Evolutionary conservation across 2,888 invertebrate genomes (phyloP), one percentile per base, ranked within the genome.

Genomic region (Macroteleia sp.): DNA sequence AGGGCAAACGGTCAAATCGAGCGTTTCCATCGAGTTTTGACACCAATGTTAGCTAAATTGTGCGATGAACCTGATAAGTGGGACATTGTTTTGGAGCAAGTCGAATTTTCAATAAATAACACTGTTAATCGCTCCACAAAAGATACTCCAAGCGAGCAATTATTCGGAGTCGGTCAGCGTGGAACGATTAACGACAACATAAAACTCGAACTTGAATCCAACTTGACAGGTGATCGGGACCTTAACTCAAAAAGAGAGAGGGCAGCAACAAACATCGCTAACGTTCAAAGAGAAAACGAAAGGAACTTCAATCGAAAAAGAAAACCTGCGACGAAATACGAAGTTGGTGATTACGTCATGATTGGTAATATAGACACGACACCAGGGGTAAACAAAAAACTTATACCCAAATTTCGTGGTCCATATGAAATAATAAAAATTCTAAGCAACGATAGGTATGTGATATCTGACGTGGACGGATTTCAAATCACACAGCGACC

Each of bases 1-100:
- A 73, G 85, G 25, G 83, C 86, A 0, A 89, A 88, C 56, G 87
- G 88, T 0, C 88, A 89, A 57, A 70, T 83, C 2, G 28, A 56
- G 9, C 16, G 41, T 0, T n/a, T 56, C 8, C 1, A 56, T 14
- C 25, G 41, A 1, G 46, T 54, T 0, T 54, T 86, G 3, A 84
- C 78, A 0, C 83, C 82, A 12, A 82, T 84, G 71, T 50, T 86
- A 10, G 57, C 84, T 6, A 87, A 86, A 28, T 10, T 54, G 5
- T 4, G n/a, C 10, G 10, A 3, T 3, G 25, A 25, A 0, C 39
- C 54, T 2, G 9, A 25, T n/a, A 19, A 22, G 10, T 54, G 54
- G 52, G 39, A 54, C 9, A 14, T 2, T 0, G 25, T 25, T 1
- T 1, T 54, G 2, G 1, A 5, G 5, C 6, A 25, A 0, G 39